Evolutionary conservation across 2,888 invertebrate genomes (phyloP).

Genomic region (Malachius bipustulatus): DNA sequence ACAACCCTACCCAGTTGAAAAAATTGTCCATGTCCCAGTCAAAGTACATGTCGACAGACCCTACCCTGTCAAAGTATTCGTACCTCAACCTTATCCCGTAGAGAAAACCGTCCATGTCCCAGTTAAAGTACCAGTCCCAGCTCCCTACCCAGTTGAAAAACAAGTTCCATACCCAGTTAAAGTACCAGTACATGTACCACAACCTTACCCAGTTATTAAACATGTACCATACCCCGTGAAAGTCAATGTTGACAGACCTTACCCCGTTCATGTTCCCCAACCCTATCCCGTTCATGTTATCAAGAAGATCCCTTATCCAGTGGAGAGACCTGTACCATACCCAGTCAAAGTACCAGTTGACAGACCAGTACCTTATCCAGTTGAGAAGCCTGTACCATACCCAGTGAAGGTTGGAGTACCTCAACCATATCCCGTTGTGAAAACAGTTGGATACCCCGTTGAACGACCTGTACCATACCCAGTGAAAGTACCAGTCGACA

Average conservation of each 20-base stretch:
- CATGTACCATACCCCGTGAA: slow-evolving; percentile 60
- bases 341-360: slow-evolving; percentile 49
- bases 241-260: slow-evolving; percentile 56
- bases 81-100: slow-evolving; percentile 70
- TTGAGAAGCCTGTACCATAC: slow-evolving; percentile 51
- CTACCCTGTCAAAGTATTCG: slow-evolving; percentile 65
- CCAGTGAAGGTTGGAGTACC: slow-evolving; percentile 55
- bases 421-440: slow-evolving; percentile 59
- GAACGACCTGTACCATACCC: slow-evolving; percentile 45
- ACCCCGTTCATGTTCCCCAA: slow-evolving; percentile 56
- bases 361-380: slow-evolving; percentile 45
- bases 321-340: slow-evolving; percentile 54
- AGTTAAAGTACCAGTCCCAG: slow-evolving; percentile 62
- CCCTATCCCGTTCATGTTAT: slow-evolving; percentile 57
- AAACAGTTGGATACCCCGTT: slow-evolving; percentile 49
- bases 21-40: slow-evolving; percentile 57
- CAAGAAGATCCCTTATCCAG: slow-evolving; percentile 56
- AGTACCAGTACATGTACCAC: slow-evolving; percentile 64
- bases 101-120: slow-evolving; percentile 64
- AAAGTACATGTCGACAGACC: slow-evolving; percentile 64
- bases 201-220: slow-evolving; percentile 58
- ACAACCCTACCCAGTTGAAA: slow-evolving; percentile 68
- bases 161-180: slow-evolving; percentile 62
- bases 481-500: slow-evolving; percentile 45
- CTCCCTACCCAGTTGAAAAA: slow-evolving; percentile 68